A percentile compares a stretch with the other conserved stretches of the same genome.
Evolutionary conservation across 1,140 invertebrate species (phyloP).

Genomic region (Popillia japonica): DNA sequence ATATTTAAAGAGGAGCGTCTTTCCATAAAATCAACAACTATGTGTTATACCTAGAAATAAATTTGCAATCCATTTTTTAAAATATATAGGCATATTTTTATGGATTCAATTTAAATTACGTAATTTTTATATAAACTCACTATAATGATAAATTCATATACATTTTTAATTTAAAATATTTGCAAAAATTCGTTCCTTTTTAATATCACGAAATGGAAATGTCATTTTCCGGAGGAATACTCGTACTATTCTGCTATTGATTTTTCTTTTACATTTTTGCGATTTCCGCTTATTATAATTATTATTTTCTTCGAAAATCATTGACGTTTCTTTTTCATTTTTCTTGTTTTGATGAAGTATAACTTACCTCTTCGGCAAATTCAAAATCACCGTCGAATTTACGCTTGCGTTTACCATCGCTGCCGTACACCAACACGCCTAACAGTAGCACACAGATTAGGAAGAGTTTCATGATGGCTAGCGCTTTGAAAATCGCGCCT

Average conservation of each 20-base stretch:
- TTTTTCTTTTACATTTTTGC: not conserved
- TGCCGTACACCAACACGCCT: slow-evolving; percentile 58
- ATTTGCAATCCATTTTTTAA: no score
- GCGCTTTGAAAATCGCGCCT: slow-evolving; percentile 26
- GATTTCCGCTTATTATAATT: not conserved
- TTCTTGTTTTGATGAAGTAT: not conserved
- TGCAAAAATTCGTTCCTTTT: not conserved
- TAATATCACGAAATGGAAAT: not conserved
- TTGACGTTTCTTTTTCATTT: not conserved
- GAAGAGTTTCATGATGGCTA: slow-evolving; percentile 51
- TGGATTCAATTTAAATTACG: no score
- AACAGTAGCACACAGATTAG: slow-evolving; percentile 60
- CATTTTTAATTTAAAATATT: not conserved
- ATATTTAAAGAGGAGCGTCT: no score
- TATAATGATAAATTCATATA: not conserved
- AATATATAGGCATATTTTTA: no score
- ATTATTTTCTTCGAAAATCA: not conserved
- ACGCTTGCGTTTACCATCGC: slow-evolving; percentile 66
- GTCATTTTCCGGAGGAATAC: no score
- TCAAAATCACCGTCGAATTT: slow-evolving; percentile 76
- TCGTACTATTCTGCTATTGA: not conserved
- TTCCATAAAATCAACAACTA: no score
- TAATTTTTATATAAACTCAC: no score
- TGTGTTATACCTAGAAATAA: no score
- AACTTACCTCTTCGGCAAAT: slow-evolving; percentile 72